phyloP scores from a whole-genome alignment of 1,140 invertebrate species.

The Caenorhabditis briggsae region DNA sequence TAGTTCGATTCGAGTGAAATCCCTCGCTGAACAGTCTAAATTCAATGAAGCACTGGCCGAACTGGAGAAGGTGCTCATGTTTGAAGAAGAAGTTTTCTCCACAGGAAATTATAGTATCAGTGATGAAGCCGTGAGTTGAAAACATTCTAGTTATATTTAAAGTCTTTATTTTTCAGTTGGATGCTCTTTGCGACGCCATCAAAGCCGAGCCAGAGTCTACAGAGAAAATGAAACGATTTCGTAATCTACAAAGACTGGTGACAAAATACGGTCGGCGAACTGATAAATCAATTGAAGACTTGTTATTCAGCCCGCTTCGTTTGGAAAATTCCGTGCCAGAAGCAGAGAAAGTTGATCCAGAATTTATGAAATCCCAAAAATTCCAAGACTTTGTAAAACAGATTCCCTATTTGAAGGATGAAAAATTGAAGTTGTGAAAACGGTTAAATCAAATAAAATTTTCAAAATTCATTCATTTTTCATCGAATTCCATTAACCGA shows the following conservation, averaged over 20 bases:
- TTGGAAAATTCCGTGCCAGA: not conserved
- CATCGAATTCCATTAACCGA: not conserved
- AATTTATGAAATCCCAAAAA: not conserved
- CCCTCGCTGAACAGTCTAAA: conserved; percentile 12
- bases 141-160: not conserved
- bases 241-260: conserved; percentile 18
- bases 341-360: not conserved
- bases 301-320: conserved; percentile 20
- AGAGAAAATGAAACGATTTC: conserved; percentile 54
- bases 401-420: conserved; percentile 45
- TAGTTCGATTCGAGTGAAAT: conserved; percentile 9
- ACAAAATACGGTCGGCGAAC: conserved; percentile 55
- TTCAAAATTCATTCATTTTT: not conserved
- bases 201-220: not conserved
- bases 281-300: conserved; percentile 15
- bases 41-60: conserved; percentile 51
- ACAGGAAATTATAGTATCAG: conserved; percentile 47
- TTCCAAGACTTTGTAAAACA: conserved; percentile 41
- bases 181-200: conserved; percentile 29
- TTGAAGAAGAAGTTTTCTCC: conserved; percentile 51
- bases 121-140: conserved; percentile 45
- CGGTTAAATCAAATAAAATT: not conserved
- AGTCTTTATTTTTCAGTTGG: conserved; percentile 38
- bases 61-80: conserved; percentile 35
- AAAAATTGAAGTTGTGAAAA: not conserved